Conservation (phyloP, 2,888 invertebrate genomes). For the Eupithecia inturbata region DNA sequence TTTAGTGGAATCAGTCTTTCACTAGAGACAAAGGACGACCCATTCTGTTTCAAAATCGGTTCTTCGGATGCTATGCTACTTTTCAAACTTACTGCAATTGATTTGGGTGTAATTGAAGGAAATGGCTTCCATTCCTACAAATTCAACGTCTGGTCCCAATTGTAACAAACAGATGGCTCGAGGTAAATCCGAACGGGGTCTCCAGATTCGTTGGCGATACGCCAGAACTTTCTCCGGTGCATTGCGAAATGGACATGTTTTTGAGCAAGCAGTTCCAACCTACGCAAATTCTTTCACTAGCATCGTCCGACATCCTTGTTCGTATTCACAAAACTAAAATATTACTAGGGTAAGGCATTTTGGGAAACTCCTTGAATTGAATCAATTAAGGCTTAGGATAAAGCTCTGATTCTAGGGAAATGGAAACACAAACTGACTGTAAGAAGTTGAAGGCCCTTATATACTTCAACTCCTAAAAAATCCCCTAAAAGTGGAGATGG, state of each 20-base stretch:
- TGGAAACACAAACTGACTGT: too few relatives aligned
- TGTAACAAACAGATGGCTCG: constrained; percentile 12
- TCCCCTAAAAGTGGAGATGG: too few relatives aligned
- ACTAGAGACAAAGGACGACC: background rate
- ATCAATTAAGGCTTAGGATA: too few relatives aligned
- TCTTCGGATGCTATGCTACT: background rate
- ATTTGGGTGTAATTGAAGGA: background rate
- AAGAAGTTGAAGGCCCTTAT: too few relatives aligned
- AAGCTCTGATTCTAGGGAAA: background rate
- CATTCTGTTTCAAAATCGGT: background rate
- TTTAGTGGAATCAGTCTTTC: background rate
- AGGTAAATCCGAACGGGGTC: constrained; percentile 9
- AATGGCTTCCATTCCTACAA: background rate
- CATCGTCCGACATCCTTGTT: background rate
- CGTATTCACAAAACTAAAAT: background rate
- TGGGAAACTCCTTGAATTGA: background rate
- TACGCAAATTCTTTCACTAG: constrained; percentile 4
- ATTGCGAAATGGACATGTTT: constrained; percentile 15
- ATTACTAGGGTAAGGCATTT: background rate
- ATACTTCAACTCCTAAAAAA: too few relatives aligned
- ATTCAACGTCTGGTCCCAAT: background rate
- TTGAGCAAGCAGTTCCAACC: background rate
- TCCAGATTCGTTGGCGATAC: constrained; percentile 3
- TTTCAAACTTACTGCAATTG: background rate
- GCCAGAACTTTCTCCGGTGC: constrained; percentile 14